Evolutionary conservation across 92 coral and sea anemone genomes (phyloP).

Genomic region (Epizoanthus stellaris): DNA sequence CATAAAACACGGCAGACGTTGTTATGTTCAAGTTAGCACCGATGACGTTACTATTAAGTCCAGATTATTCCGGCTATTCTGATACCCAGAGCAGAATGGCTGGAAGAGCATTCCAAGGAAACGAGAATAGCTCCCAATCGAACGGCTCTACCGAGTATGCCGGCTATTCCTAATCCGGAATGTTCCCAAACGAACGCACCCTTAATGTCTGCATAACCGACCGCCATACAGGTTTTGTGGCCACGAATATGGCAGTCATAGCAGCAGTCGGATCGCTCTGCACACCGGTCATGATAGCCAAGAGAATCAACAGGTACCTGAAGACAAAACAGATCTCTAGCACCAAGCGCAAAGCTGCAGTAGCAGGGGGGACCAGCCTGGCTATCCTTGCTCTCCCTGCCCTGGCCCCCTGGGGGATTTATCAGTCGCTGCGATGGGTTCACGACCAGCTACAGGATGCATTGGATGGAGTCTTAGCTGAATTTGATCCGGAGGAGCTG

Average conservation of each 20-base stretch:
- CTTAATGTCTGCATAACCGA: neutral
- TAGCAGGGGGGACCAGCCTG: constrained; percentile 19
- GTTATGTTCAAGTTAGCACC: neutral
- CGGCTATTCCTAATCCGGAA: no score
- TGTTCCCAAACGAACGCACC: neutral
- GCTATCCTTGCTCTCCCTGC: constrained; percentile 21
- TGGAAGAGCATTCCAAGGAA: no score
- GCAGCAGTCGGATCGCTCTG: constrained; percentile 4
- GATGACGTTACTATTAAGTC: neutral
- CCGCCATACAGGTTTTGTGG: constrained; percentile 16
- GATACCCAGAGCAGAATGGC: no score
- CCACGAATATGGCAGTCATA: constrained; percentile 17
- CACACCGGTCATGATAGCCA: constrained; percentile 36
- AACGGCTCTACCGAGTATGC: no score
- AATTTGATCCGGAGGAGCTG: constrained; percentile 16
- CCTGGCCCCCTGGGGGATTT: constrained; percentile 39
- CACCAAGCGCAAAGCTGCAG: constrained; percentile 37
- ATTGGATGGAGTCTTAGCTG: neutral
- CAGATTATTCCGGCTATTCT: neutral
- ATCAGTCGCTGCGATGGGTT: constrained; percentile 24
- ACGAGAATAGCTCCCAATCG: no score
- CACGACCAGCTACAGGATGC: neutral
- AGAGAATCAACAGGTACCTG: constrained; percentile 29
- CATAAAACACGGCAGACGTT: no score
- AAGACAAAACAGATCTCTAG: neutral